Percentiles rank a stretch among this genome's conserved stretches.
phyloP scores from a whole-genome alignment of 2,888 invertebrate genomes.

The Cryptus armator region DNA sequence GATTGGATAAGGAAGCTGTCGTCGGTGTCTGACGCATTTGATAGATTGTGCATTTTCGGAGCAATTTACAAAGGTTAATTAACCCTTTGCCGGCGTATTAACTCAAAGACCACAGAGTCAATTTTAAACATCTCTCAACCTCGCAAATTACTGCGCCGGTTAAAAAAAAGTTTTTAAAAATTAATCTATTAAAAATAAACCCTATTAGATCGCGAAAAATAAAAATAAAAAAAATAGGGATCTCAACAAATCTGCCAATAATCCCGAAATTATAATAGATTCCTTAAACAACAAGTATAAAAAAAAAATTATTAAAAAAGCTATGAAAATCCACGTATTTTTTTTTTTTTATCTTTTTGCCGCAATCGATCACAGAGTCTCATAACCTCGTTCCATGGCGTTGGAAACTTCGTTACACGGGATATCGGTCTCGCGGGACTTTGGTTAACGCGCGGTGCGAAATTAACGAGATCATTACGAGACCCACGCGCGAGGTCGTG shows the following conservation, averaged over 20 bases:
- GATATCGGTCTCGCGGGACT: constrained; percentile 43
- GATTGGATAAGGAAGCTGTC: constrained; percentile 7
- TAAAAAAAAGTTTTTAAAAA: neutral
- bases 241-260: too few species aligned
- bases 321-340: neutral
- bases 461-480: constrained; percentile 72
- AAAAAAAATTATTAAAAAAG: neutral
- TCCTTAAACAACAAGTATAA: neutral
- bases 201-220: too few species aligned
- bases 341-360: neutral
- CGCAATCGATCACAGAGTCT: constrained; percentile 19
- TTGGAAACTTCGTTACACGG: constrained; percentile 28
- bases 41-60: constrained; percentile 2
- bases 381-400: constrained; percentile 7
- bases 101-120: neutral
- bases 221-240: too few species aligned
- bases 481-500: constrained; percentile 51
- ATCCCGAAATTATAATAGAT: neutral
- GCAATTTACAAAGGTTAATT: neutral
- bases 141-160: neutral
- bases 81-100: neutral
- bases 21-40: neutral
- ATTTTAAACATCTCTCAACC: neutral
- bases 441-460: constrained; percentile 51
- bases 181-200: too few species aligned